These are phyloP conservation scores for Hipparchia sbordonii DNA, from an alignment of 2,888 invertebrate genomes.

Conservation along the genomic window DNA sequence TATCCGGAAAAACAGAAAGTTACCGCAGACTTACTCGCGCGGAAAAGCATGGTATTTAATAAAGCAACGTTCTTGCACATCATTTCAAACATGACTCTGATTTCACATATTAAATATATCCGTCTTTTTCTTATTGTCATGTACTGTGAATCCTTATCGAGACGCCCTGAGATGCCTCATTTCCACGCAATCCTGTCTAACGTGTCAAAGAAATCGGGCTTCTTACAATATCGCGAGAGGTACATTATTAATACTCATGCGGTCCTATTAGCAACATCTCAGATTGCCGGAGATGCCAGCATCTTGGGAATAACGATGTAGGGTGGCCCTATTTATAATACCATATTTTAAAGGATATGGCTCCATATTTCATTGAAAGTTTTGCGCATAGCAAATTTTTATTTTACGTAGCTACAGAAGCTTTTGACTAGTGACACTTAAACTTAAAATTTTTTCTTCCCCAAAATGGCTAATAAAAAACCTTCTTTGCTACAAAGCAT, in stretches of 20 bases:
- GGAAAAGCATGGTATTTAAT: neutral
- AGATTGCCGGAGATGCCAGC: conserved; percentile 70
- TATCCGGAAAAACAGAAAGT: no score
- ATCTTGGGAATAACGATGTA: conserved; percentile 66
- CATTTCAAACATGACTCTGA: neutral
- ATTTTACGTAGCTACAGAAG: neutral
- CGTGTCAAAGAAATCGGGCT: conserved; percentile 51
- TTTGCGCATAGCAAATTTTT: neutral
- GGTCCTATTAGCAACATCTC: conserved; percentile 77
- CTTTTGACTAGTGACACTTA: neutral
- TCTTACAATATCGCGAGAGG: conserved; percentile 56
- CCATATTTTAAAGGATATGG: conserved; percentile 10
- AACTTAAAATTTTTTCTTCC: neutral
- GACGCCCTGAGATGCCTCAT: conserved; percentile 66
- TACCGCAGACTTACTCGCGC: no score
- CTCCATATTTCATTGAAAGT: neutral
- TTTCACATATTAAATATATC: neutral
- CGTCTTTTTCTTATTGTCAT: conserved; percentile 28
- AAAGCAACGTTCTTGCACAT: neutral
- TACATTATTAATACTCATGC: conserved; percentile 72
- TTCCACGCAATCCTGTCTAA: conserved; percentile 70
- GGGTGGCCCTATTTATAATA: neutral
- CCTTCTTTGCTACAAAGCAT: neutral
- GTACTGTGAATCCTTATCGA: conserved; percentile 54
- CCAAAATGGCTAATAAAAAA: neutral